Percentiles rank a stretch among this genome's conserved stretches.
Conservation (phyloP, 2,888 invertebrate species). For the Xestoiulus laeticollis region DNA sequence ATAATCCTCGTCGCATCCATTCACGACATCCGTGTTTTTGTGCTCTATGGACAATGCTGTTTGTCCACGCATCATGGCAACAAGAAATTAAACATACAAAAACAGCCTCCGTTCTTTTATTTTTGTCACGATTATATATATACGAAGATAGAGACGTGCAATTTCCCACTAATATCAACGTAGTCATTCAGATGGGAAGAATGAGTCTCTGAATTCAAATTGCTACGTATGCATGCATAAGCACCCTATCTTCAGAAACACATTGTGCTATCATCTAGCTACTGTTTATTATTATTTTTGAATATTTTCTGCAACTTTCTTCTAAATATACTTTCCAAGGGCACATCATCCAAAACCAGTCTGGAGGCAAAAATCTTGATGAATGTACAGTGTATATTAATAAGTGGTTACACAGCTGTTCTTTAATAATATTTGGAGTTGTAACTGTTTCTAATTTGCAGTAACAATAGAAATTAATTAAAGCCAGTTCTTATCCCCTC, state of each 20-base stretch:
- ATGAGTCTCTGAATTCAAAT: not conserved
- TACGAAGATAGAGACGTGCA: not conserved
- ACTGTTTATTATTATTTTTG: not conserved
- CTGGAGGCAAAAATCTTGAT: no score
- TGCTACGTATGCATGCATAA: not conserved
- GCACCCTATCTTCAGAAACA: not conserved
- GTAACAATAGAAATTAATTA: not conserved
- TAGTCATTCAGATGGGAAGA: not conserved
- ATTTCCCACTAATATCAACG: not conserved
- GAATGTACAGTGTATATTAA: no score
- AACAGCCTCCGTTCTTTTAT: not conserved
- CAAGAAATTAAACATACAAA: constrained; percentile 15
- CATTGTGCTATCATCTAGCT: not conserved
- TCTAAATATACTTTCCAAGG: not conserved
- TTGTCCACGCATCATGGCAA: constrained; percentile 25
- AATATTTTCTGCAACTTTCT: not conserved
- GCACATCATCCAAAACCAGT: no score
- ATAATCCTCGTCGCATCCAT: constrained; percentile 34
- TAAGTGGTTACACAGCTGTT: no score
- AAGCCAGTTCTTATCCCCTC: not conserved
- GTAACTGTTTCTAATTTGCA: not conserved
- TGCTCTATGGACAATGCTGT: constrained; percentile 15
- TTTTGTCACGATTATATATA: not conserved
- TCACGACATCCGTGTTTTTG: constrained; percentile 34
- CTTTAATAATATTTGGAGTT: no score